These are phyloP conservation scores for Lasiommata megera DNA, from an alignment of 2,888 invertebrate genomes.

Conservation along the genomic window DNA sequence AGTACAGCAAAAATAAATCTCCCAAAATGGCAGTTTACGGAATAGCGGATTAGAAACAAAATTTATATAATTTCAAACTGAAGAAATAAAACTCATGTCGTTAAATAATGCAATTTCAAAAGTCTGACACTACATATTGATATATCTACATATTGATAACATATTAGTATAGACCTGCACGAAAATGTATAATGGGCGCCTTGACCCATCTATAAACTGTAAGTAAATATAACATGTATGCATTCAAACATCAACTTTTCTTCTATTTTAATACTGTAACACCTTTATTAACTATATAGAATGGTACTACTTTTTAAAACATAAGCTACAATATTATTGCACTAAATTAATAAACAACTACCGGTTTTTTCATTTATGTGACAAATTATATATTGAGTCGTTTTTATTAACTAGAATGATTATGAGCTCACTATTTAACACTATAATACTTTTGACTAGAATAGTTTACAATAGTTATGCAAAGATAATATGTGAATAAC, in stretches of 20 bases:
- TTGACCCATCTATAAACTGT: neutral
- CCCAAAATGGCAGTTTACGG: no score
- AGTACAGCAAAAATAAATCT: no score
- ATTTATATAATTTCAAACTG: no score
- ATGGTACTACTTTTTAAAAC: neutral
- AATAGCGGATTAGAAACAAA: no score
- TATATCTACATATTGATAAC: no score
- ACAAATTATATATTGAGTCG: neutral
- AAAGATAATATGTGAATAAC: constrained; percentile 16
- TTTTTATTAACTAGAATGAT: neutral
- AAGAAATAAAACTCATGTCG: no score
- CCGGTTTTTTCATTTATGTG: neutral
- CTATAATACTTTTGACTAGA: constrained; percentile 27
- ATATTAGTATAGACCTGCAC: no score
- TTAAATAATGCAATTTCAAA: no score
- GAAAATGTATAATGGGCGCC: no score
- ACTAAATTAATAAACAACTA: neutral
- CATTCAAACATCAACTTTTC: neutral
- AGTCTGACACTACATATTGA: no score
- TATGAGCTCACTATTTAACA: constrained; percentile 2
- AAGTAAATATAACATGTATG: neutral
- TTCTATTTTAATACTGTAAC: neutral
- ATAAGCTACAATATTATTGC: neutral
- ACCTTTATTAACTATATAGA: neutral
- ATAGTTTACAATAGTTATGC: constrained; percentile 17